Percentiles rank a stretch among this genome's conserved stretches.
Conservation (phyloP, 2,113 vertebrate species). For the Grammomys surdaster region DNA sequence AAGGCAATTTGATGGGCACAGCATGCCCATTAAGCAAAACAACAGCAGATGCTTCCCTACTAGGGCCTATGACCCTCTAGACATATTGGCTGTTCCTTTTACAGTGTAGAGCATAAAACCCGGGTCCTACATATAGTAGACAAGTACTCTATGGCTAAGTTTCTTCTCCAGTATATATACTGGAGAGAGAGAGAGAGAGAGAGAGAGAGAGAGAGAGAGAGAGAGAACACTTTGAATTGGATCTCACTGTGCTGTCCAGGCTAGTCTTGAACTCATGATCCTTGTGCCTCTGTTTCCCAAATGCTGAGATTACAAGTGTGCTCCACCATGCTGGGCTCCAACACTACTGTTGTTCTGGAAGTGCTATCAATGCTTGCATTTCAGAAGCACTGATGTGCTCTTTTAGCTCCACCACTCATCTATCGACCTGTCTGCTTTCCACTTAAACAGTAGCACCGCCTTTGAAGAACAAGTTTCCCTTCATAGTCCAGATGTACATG, state of each 20-base stretch:
- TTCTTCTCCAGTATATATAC: background rate
- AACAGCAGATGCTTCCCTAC: background rate
- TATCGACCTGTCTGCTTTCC: background rate
- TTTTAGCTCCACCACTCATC: background rate
- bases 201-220: background rate
- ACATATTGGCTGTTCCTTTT: background rate
- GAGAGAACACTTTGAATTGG: background rate
- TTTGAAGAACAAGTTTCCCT: background rate
- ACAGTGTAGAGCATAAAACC: background rate
- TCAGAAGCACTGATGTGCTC: background rate
- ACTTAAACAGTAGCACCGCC: background rate
- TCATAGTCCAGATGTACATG: background rate
- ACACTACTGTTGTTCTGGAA: background rate
- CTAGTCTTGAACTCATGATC: background rate
- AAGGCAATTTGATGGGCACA: background rate
- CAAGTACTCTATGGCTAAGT: background rate
- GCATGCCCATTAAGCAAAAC: background rate
- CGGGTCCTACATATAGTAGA: background rate
- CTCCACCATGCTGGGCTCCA: background rate
- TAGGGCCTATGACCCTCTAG: background rate
- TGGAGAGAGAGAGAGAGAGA: background rate
- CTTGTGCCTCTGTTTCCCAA: background rate
- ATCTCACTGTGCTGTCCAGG: background rate
- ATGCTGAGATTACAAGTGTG: background rate
- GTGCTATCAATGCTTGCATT: background rate